Evolutionary conservation across 2,797 vertebrate species (phyloP), one percentile per base, ranked within the genome.

Genomic region (Parambassis ranga): DNA sequence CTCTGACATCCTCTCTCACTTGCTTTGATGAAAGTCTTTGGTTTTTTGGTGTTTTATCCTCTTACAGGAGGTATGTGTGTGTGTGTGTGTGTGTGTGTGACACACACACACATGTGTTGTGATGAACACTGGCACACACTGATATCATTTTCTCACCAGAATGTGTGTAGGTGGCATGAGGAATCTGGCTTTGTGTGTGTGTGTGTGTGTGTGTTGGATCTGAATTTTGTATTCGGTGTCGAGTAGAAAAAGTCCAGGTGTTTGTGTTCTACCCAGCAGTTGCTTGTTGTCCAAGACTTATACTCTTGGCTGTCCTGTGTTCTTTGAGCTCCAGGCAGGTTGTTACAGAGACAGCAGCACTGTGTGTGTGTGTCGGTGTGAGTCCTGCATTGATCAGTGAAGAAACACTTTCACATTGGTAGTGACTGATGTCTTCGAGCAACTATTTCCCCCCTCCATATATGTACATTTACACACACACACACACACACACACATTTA

Each of bases 1-100:
- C 85, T 85, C 75, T 89, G 82, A 85, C 78, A 83, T 84, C 74
- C 81, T 81, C 67, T 81, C 84, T 78, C 80, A 43, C 69, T 82
- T 58, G 65, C 84, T 91, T 90, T 91, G 88, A 91, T 90, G 88
- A 85, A 84, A 84, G 89, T 85, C 85, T 90, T 82, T 85, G 75
- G 61, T 78, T 82, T 88, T 82, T 85, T 33, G 73, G 58, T 71
- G 71, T 87, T 85, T 90, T 90, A 91, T 90, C 89, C 90, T 90
- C 86, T 91, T 89, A 91, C 80, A 86, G 19, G 68, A 87, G 83
- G 70, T 83, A 79, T 75, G 76, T 81, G 69, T 60, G 59, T 84
- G 73, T 52, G 30, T 37, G 32, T 30, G 20, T 23, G 73, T 43
- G 42, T 11, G 30, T 42, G 27, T 33, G 38, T 24, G 16, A n/a